Conservation (phyloP, 2,797 vertebrate genomes). For the Sebastes cheni region DNA sequence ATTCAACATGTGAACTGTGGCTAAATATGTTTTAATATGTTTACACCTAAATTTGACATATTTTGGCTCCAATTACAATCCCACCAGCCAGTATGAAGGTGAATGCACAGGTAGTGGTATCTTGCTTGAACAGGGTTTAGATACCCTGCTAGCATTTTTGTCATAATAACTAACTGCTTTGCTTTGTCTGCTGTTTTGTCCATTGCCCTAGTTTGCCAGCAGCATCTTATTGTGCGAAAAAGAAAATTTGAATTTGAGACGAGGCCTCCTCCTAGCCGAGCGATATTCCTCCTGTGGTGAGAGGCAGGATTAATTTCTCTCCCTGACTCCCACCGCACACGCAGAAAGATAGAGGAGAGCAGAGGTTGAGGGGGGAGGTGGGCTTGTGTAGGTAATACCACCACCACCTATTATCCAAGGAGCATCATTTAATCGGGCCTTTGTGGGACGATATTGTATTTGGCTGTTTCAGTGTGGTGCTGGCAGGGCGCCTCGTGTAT, state of each 20-base stretch:
- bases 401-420: constrained; percentile 62
- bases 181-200: constrained; percentile 44
- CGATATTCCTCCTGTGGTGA: constrained; percentile 60
- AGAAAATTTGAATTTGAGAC: constrained; percentile 64
- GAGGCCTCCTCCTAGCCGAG: constrained; percentile 39
- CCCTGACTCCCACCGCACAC: constrained; percentile 35
- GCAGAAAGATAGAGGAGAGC: constrained; percentile 24
- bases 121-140: constrained; percentile 11
- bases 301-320: constrained; percentile 61
- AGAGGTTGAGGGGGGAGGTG: background rate
- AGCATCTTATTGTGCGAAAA: constrained; percentile 54
- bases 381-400: constrained; percentile 51
- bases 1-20: background rate
- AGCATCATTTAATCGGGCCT: constrained; percentile 75
- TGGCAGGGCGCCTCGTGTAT: constrained; percentile 53
- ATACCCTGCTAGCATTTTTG: constrained; percentile 35
- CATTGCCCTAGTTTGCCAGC: constrained; percentile 49
- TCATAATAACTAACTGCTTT: constrained; percentile 33
- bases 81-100: constrained; percentile 3
- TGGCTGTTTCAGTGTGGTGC: constrained; percentile 50
- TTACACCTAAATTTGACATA: constrained; percentile 6
- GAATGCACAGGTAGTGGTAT: constrained; percentile 2
- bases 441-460: constrained; percentile 70
- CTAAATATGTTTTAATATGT: background rate
- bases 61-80: constrained; percentile 7